Base-by-base conservation (phyloP, 2,888 invertebrate species). In the Xestia ashworthii region DNA sequence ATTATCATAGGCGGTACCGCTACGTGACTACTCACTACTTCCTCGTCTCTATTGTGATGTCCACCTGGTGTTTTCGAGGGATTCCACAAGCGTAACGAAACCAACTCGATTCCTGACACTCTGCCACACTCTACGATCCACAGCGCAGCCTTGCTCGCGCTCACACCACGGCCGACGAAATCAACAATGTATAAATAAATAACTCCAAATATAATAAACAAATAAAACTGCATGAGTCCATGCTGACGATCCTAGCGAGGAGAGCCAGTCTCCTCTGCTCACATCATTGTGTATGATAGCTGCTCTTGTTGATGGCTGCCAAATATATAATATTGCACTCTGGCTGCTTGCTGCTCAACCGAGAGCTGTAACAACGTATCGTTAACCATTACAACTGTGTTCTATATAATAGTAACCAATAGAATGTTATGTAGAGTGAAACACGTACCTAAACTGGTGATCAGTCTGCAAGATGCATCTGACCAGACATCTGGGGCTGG, bases 401-500 rank as follows among this genome's bases (percentile, higher is more conserved):
- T 44, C 2, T 6, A 38, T 32, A 32, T 14, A 32, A 22, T n/a
- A 46, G 16, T 22, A 5, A 48, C 32, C 19, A 32, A 12, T 50
- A 19, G 38, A 62, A 62, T 44, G 16, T 14, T 53, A 16, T 25
- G n/a, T 25, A n/a, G 22, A 50, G 12, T 68, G 2, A 3, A 53
- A 58, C 4, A 81, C 80, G 70, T 90, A 94, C 95, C 93, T 93
- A 85, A 90, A 89, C 76, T 82, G 85, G 86, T 88, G 91, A 95
- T 96, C 96, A 96, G 93, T 96, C 96, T 82, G 95, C 89, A 79
- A 96, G 94, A 85, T 96, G 96, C 95, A 96, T 93, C 90, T 93
- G 94, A 77, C 93, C 92, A 81, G 95, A 92, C 95, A 96, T 94
- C 91, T 94, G 95, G 84, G 96, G 96, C 90, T 96, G 96, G 78